A percentile compares a stretch with the other conserved stretches of the same genome.
Conservation (phyloP, 2,113 vertebrate genomes). For the Antigone vipio region DNA sequence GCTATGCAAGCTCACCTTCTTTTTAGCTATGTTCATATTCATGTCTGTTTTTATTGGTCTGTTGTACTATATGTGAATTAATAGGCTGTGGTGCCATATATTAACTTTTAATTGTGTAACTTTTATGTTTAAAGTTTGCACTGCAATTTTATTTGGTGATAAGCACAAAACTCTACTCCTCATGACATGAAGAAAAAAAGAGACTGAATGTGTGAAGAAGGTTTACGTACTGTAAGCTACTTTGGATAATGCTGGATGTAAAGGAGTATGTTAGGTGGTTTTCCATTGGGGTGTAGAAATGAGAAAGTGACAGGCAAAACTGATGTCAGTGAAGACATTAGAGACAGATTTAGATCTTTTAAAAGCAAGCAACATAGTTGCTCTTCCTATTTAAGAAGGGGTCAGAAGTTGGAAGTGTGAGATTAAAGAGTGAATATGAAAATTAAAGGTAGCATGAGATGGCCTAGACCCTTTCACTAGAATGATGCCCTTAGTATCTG, state of each 20-base stretch:
- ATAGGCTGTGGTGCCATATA: conserved; percentile 98
- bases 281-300: conserved; percentile 73
- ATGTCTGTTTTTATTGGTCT: conserved; percentile 90
- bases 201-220: conserved; percentile 91
- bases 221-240: conserved; percentile 91
- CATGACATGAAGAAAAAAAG: conserved; percentile 94
- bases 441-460: conserved; percentile 50
- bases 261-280: conserved; percentile 61
- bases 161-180: conserved; percentile 99
- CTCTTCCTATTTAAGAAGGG: conserved; percentile 65
- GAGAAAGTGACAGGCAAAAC: conserved; percentile 67
- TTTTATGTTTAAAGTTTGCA: conserved; percentile 98
- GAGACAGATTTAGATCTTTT: conserved; percentile 57
- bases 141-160: conserved; percentile 99
- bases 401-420: conserved; percentile 60
- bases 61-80: conserved; percentile 99
- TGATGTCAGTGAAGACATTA: conserved; percentile 69
- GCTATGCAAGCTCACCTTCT: conserved; percentile 96
- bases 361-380: conserved; percentile 64
- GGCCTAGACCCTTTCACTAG: conserved; percentile 51
- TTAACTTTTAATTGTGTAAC: conserved; percentile 92
- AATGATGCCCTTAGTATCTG: conserved; percentile 17
- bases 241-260: conserved; percentile 71
- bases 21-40: conserved; percentile 88
- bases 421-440: conserved; percentile 31